Base-by-base conservation (phyloP, 2,888 invertebrate genomes). In the Sycophila texana region DNA sequence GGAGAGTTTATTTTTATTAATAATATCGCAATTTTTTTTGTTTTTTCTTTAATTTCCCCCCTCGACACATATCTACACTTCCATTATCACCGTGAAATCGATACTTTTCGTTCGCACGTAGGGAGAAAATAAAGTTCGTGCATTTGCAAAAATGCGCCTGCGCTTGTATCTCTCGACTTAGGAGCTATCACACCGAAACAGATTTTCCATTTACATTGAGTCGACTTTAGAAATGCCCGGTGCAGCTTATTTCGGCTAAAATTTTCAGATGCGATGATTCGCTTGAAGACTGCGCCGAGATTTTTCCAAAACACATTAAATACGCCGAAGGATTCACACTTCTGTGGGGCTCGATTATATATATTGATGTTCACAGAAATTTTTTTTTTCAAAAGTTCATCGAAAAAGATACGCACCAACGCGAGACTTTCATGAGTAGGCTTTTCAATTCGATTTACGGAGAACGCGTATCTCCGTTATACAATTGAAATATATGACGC, bases 171-270 rank as follows among this genome's bases (percentile, higher is more conserved):
- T 67, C 57, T 57, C 16, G 13, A 51, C 26, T 61, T 58, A 58
- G 55, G 22, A 58, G 51, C 16, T 22, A 58, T 67, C 72, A 79
- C 57, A 74, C 57, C 74, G 65, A 79, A 79, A 49, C 70, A 39
- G 53, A 51, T 39, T 39, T 78, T 68, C 39, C 5, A 20, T 70
- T 51, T 53, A 67, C 49, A 47, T 63, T 70, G 57, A 70, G 70
- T 77, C 71, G 26, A 22, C n/a, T 72, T 60, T 58, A 16, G 60
- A 72, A 71, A 66, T 39, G 10, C 66, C 58, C 51, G 57, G 51
- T 30, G 71, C 71, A 71, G 58, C 65, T 71, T 58, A 2, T 47
- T 12, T 58, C 26, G n/a, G 10, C 63, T 7, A 53, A 63, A 71
- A 57, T 39, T 53, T 61, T 18, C 18, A 12, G 7, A 26, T 4